These are phyloP conservation scores for Epinotia bilunana DNA, from an alignment of 2,888 invertebrate genomes.

Conservation along the genomic window DNA sequence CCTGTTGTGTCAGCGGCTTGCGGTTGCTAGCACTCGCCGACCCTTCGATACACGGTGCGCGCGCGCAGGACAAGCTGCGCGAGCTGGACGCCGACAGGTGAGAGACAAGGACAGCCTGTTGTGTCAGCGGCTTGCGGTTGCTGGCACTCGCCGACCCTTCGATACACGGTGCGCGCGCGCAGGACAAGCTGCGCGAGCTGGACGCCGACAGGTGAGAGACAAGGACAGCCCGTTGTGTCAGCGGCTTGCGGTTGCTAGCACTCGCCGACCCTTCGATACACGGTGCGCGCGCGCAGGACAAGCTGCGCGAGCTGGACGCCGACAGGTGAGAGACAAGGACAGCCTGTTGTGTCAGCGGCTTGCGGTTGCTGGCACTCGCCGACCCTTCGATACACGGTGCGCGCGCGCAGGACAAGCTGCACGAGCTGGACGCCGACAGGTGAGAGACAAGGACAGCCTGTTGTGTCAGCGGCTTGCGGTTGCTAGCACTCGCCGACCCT, in stretches of 20 bases:
- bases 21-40: constrained; percentile 91
- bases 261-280: constrained; percentile 95
- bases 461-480: constrained; percentile 88
- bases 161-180: constrained; percentile 92
- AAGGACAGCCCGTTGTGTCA: constrained; percentile 95
- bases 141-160: constrained; percentile 95
- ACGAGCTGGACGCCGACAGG: constrained; percentile 77
- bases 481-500: constrained; percentile 93
- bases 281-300: constrained; percentile 89
- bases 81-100: constrained; percentile 84
- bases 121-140: too few species aligned
- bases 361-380: too few species aligned
- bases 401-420: constrained; percentile 89
- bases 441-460: constrained; percentile 94
- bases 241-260: constrained; percentile 86
- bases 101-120: constrained; percentile 92
- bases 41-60: constrained; percentile 92
- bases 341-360: too few species aligned
- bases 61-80: constrained; percentile 88
- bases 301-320: constrained; percentile 85
- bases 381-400: constrained; percentile 95
- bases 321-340: constrained; percentile 91
- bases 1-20: constrained; percentile 91
- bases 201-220: constrained; percentile 81
- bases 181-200: constrained; percentile 87